Base-by-base conservation (phyloP, 2,797 vertebrate species). In the Aulostomus chinensis region DNA sequence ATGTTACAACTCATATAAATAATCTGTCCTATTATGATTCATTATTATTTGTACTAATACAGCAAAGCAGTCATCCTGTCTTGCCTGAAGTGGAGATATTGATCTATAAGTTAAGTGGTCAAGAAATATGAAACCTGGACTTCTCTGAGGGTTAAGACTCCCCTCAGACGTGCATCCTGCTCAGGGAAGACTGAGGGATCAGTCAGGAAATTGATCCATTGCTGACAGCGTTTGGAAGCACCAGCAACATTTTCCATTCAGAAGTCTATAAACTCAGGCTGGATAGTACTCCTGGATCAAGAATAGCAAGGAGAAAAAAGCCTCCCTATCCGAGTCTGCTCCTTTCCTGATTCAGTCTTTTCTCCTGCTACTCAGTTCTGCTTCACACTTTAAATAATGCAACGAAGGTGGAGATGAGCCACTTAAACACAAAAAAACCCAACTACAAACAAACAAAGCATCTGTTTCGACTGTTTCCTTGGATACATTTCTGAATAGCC, bases 151-250 rank as follows among this genome's bases (percentile, higher is more conserved):
- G 49, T 58, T 58, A 45, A 53, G 58, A 56, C 49, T 50, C 25
- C 34, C 36, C 41, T 47, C 8, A 41, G 42, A 52, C 20, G 48
- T 38, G 36, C 21, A 55, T 12, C 22, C 31, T 38, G 18, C 18
- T 40, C 16, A 40, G 16, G 64, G 53, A 42, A 46, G 45, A n/a
- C n/a, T n/a, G n/a, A n/a, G n/a, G n/a, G n/a, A n/a, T n/a, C 41
- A 67, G 20, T n/a, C 54, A 46, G 55, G 51, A 78, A 76, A 54
- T 68, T 58, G 53, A 61, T 76, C 70, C 76, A 83, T 85, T 85
- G 82, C 58, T 49, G 46, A 62, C 42, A 79, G 71, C 71, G 64
- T 49, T 65, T 64, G 41, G 61, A 68, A 65, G 50, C 26, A 18
- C 16, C 36, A 54, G 53, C 38, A 28, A 62, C 28, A 28, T 64